phyloP scores from a whole-genome alignment of 2,888 invertebrate genomes.

The Bombyx huttoni region DNA sequence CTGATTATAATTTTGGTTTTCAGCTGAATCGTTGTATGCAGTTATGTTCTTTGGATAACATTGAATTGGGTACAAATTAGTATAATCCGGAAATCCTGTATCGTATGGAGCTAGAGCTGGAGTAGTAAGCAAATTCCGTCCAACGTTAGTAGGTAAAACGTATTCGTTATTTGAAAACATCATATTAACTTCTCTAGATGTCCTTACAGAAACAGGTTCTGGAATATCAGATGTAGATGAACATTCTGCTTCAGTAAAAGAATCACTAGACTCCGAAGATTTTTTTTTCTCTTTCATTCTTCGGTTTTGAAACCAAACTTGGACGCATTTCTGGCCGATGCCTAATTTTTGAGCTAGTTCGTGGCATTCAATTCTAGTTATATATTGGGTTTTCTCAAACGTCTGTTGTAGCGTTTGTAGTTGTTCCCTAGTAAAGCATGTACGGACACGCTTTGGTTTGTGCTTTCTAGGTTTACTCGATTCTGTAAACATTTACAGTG shows the following conservation, averaged over 20 bases:
- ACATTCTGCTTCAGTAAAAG: conserved; percentile 18
- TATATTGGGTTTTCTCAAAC: conserved; percentile 68
- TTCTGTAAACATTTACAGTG: background rate
- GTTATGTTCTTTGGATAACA: conserved; percentile 21
- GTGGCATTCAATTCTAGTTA: conserved; percentile 76
- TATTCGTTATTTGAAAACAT: background rate
- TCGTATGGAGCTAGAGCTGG: conserved; percentile 19
- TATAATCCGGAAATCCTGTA: conserved; percentile 13
- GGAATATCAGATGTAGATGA: background rate
- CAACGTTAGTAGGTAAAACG: background rate
- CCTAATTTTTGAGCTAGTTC: conserved; percentile 75
- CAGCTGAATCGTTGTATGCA: background rate
- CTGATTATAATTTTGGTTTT: background rate
- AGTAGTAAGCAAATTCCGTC: conserved; percentile 7
- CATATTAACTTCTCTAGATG: background rate
- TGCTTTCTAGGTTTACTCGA: conserved; percentile 23
- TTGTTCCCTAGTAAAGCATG: conserved; percentile 82
- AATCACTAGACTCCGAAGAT: conserved; percentile 33
- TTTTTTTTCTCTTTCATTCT: conserved; percentile 81
- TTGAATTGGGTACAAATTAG: conserved; percentile 25
- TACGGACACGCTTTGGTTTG: conserved; percentile 75
- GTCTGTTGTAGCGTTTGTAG: conserved; percentile 74
- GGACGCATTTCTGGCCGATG: conserved; percentile 80
- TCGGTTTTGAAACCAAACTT: conserved; percentile 89
- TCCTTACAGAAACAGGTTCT: background rate